Evolutionary conservation across 1,140 invertebrate genomes (phyloP), one percentile per base, ranked within the genome.

Genomic region (Homarus americanus): DNA sequence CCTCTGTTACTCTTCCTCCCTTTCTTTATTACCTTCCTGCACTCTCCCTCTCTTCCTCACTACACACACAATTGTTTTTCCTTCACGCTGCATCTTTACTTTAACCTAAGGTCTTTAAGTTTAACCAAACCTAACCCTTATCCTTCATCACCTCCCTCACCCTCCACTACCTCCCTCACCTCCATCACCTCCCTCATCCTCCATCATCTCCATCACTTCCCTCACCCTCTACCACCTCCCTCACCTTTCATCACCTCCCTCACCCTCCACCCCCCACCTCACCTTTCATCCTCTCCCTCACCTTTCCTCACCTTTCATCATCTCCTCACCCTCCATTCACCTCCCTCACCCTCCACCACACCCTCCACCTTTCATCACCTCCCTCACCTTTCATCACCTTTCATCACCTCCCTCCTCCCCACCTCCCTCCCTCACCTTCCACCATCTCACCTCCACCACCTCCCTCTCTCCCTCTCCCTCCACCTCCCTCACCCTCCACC

Each of bases 201-300:
- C n/a, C n/a, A n/a, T n/a, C n/a, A n/a, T n/a, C n/a, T n/a, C n/a
- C n/a, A n/a, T n/a, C n/a, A n/a, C n/a, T n/a, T n/a, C n/a, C n/a
- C n/a, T n/a, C n/a, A n/a, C n/a, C n/a, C n/a, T n/a, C n/a, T n/a
- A n/a, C n/a, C n/a, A n/a, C n/a, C n/a, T n/a, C n/a, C n/a, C n/a
- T n/a, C n/a, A n/a, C n/a, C n/a, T n/a, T n/a, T n/a, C n/a, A n/a
- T n/a, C n/a, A n/a, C n/a, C n/a, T n/a, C n/a, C n/a, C n/a, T n/a
- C n/a, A n/a, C n/a, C n/a, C n/a, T n/a, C n/a, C n/a, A n/a, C n/a
- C n/a, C n/a, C n/a, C n/a, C n/a, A n/a, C n/a, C n/a, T n/a, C n/a
- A n/a, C n/a, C 76, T 79, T 41, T 79, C 76, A 12, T 53, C 63
- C 49, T 82, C 79, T 58, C 79, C 32, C 79, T 17, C 44, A 49